A percentile compares a stretch with the other conserved stretches of the same genome.
Evolutionary conservation across 2,113 vertebrate genomes (phyloP).

Genomic region (Otocyon megalotis): DNA sequence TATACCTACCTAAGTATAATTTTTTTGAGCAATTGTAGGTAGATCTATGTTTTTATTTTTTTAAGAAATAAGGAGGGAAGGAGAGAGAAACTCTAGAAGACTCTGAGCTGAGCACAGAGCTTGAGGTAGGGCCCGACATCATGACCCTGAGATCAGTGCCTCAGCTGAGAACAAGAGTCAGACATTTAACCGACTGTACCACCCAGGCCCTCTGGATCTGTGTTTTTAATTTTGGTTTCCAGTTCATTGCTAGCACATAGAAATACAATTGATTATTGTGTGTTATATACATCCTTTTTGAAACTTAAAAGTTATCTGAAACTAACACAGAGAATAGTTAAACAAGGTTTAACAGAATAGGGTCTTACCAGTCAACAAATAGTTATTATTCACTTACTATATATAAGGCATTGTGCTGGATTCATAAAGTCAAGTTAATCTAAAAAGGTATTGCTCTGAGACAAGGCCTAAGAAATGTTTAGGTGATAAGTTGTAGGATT

Average conservation of each 20-base stretch:
- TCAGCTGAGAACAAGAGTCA: background rate
- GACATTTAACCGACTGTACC: background rate
- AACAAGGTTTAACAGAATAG: background rate
- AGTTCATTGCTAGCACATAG: background rate
- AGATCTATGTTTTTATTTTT: background rate
- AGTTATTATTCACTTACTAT: background rate
- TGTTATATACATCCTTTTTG: slow-evolving; percentile 3
- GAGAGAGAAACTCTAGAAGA: background rate
- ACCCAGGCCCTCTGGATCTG: background rate
- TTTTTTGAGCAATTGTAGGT: background rate
- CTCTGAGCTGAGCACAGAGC: background rate
- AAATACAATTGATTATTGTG: background rate
- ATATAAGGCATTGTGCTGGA: background rate
- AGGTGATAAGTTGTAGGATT: slow-evolving; percentile 41
- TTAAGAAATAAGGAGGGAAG: background rate
- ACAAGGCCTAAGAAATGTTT: slow-evolving; percentile 33
- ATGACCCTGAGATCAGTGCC: background rate
- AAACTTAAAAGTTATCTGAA: slow-evolving; percentile 38
- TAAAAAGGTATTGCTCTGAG: background rate
- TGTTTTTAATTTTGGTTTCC: slow-evolving; percentile 22
- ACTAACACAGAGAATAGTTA: background rate
- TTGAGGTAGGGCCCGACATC: background rate
- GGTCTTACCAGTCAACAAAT: slow-evolving; percentile 25
- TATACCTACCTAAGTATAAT: background rate
- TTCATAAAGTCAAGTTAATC: background rate